Evolutionary conservation across 2,113 vertebrate species (phyloP), one percentile per base, ranked within the genome.

Genomic region (Sigmodon hispidus): DNA sequence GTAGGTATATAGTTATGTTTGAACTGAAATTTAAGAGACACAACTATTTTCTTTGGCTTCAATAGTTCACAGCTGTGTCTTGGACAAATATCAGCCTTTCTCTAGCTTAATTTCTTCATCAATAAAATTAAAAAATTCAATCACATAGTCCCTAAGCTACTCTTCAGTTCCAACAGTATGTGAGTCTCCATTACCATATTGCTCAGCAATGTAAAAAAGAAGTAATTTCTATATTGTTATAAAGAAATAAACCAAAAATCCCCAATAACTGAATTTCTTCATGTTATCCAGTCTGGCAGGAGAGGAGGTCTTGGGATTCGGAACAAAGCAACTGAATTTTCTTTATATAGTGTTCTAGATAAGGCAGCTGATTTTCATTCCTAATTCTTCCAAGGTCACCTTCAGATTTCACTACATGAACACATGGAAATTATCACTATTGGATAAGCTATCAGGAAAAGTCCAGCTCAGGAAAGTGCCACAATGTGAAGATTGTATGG

Each of bases 61-160:
- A 43, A 34, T 70, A 90, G 61, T 59, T 87, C 91, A 94, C 40
- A 93, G 48, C 75, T 94, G 80, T 50, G 40, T 90, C 40, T 81
- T 95, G 10, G 40, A 93, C 16, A 96, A 96, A 21, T 69, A 86
- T 89, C 34, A 94, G 83, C 36, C 45, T 91, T 95, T 70, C 55
- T 76, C 24, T 7, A 90, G 50, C 79, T 90, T 96, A 88, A 96
- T 92, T 93, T 84, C 87, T 93, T 94, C 63, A 94, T 87, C 87
- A 93, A 84, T 85, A 87, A 94, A 93, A 94, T 95, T 94, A 87
- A 96, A 95, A 70, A 0, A 70, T 94, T 87, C 93, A 96, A 93
- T 87, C 84, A 95, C 36, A 48, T 91, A 29, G 61, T 95, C 75
- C 73, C 69, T 89, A 91, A 50, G 75, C 84, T 93, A 84, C 70